A percentile compares a stretch with the other conserved stretches of the same genome.
Evolutionary conservation across 2,797 vertebrate genomes (phyloP).

Genomic region (Sebastes hopkinsi): DNA sequence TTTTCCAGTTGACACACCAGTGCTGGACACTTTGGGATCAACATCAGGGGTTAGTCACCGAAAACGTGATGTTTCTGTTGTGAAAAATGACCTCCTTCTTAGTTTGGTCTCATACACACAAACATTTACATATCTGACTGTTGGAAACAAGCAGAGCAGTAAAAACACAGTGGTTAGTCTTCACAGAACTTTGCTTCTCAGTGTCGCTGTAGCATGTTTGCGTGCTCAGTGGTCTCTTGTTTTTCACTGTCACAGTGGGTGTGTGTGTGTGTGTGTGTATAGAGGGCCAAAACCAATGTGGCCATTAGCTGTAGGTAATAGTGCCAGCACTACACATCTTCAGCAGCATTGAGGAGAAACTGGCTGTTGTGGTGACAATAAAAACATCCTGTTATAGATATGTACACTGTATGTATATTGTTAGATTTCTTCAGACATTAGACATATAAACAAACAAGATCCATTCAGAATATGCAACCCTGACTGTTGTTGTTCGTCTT

Average conservation of each 20-base stretch:
- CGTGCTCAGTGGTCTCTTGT: not conserved
- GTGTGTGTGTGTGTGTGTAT: not conserved
- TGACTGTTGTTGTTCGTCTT: not conserved
- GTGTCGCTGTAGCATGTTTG: not conserved
- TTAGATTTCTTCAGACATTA: no score
- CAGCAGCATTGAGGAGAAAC: not conserved
- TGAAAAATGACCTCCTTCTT: not conserved
- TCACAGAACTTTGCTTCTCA: conserved; percentile 47
- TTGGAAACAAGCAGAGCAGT: conserved; percentile 35
- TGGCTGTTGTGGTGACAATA: not conserved
- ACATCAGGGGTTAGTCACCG: conserved; percentile 1
- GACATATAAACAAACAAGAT: not conserved
- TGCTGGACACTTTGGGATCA: not conserved
- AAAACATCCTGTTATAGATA: not conserved
- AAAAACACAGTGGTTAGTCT: conserved; percentile 24
- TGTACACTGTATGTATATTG: not conserved
- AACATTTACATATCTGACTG: conserved; percentile 71
- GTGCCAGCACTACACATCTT: not conserved
- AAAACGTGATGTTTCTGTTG: conserved; percentile 1
- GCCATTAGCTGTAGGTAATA: not conserved
- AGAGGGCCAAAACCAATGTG: not conserved
- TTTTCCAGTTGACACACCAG: not conserved
- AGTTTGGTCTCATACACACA: conserved; percentile 33
- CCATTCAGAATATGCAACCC: not conserved
- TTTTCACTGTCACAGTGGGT: not conserved